A percentile compares a stretch with the other conserved stretches of the same genome.
Conservation (phyloP, 92 coral and sea anemone species). For the Pocillopora meandrina region DNA sequence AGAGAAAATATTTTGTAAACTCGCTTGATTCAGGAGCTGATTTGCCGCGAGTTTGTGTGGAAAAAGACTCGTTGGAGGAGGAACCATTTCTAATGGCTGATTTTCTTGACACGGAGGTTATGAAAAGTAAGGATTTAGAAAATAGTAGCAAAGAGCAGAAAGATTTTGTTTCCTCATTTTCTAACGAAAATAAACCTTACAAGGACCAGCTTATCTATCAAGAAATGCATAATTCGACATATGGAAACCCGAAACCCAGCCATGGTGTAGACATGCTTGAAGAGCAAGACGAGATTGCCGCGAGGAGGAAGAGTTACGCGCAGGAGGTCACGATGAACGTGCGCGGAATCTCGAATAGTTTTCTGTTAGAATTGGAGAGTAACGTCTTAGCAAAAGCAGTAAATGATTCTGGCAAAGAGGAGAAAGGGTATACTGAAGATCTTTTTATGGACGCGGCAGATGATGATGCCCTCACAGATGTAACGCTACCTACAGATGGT, state of each 20-base stretch:
- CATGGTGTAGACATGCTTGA: neutral
- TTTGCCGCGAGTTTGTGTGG: no score
- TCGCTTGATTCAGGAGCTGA: no score
- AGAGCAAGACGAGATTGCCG: neutral
- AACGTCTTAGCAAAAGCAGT: conserved; percentile 26
- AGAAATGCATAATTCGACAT: neutral
- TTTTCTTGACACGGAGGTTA: conserved; percentile 24
- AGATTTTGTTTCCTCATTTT: neutral
- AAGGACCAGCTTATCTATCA: neutral
- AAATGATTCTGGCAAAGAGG: conserved; percentile 35
- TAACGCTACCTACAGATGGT: conserved; percentile 9
- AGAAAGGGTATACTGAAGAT: conserved; percentile 42
- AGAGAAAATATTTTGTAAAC: neutral
- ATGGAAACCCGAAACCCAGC: neutral
- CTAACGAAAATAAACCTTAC: neutral
- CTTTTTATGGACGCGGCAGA: conserved; percentile 42
- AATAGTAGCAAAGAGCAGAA: neutral
- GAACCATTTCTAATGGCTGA: conserved; percentile 44
- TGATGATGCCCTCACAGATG: conserved; percentile 43
- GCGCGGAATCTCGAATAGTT: conserved; percentile 1
- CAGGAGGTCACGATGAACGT: neutral
- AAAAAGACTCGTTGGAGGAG: neutral
- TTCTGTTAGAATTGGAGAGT: conserved; percentile 45
- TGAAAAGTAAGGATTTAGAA: neutral
- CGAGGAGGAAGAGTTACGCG: neutral